phyloP scores from a whole-genome alignment of 2,888 invertebrate genomes.

The Zygothrica quintamaculata region DNA sequence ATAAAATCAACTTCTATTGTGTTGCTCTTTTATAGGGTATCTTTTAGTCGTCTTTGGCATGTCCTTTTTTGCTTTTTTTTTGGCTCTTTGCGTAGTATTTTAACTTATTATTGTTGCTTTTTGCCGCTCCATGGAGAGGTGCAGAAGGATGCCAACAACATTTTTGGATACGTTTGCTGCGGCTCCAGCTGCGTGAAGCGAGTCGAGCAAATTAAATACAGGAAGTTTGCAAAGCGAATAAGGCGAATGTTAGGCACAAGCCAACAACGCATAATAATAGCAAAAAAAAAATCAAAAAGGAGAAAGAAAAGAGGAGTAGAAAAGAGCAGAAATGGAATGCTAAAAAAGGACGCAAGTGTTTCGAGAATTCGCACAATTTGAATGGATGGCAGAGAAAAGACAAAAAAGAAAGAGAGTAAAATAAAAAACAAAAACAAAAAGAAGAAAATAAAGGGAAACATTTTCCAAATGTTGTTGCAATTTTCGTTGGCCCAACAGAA shows the following conservation, averaged over 20 bases:
- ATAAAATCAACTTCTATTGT: too few species aligned
- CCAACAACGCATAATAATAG: conserved; percentile 61
- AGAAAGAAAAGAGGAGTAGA: too few species aligned
- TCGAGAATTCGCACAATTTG: conserved; percentile 39
- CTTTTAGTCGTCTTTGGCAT: not conserved
- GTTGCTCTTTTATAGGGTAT: too few species aligned
- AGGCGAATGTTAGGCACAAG: conserved; percentile 12
- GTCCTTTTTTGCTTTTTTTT: too few species aligned
- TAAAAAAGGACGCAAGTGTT: conserved; percentile 49
- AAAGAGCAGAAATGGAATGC: conserved; percentile 41
- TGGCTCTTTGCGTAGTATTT: not conserved
- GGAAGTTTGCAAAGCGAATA: conserved; percentile 57
- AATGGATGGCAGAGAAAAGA: not conserved
- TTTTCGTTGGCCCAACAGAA: conserved; percentile 42
- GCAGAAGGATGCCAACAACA: conserved; percentile 11
- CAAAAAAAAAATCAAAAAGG: too few species aligned
- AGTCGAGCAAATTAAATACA: conserved; percentile 68
- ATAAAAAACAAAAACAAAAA: not conserved
- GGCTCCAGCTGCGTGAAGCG: conserved; percentile 48
- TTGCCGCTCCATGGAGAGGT: conserved; percentile 17
- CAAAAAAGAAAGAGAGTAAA: conserved; percentile 10
- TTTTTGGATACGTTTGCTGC: conserved; percentile 40
- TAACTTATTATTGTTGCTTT: conserved; percentile 56
- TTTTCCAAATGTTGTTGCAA: conserved; percentile 51
- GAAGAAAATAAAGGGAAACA: conserved; percentile 15